Conservation (phyloP, 2,888 invertebrate species). For the Deroplatys truncata region DNA sequence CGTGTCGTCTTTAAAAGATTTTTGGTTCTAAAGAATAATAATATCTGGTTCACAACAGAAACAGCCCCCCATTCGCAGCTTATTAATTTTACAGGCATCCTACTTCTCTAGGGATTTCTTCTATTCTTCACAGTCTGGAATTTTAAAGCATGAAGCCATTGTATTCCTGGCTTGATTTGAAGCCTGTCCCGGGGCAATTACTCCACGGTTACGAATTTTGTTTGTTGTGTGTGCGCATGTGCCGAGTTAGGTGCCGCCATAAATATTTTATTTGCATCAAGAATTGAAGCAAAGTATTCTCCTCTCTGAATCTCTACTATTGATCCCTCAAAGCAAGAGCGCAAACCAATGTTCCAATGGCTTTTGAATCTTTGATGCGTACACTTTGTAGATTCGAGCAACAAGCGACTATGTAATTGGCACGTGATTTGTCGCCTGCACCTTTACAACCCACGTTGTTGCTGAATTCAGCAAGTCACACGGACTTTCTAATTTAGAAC, state of each 20-base stretch:
- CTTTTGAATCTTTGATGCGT: neutral
- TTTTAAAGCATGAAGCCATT: neutral
- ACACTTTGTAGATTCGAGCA: neutral
- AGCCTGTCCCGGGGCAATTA: neutral
- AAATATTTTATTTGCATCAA: neutral
- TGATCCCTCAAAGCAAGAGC: neutral
- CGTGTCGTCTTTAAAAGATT: neutral
- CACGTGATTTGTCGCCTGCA: neutral
- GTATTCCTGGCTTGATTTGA: neutral
- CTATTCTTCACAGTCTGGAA: neutral
- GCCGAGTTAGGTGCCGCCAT: neutral
- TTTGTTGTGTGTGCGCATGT: neutral
- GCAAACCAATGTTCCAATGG: neutral
- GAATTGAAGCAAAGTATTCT: neutral
- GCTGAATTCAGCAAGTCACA: neutral
- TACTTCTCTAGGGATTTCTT: neutral
- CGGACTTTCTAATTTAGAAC: neutral
- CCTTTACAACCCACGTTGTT: neutral
- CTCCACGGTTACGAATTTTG: neutral
- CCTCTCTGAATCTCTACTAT: neutral
- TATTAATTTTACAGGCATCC: neutral
- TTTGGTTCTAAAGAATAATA: neutral
- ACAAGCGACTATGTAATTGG: neutral
- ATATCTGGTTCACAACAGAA: neutral
- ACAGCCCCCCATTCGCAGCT: neutral